These are phyloP conservation scores for Microcebus tavaratra DNA, from an alignment of 2,113 vertebrate genomes.

Conservation along the genomic window DNA sequence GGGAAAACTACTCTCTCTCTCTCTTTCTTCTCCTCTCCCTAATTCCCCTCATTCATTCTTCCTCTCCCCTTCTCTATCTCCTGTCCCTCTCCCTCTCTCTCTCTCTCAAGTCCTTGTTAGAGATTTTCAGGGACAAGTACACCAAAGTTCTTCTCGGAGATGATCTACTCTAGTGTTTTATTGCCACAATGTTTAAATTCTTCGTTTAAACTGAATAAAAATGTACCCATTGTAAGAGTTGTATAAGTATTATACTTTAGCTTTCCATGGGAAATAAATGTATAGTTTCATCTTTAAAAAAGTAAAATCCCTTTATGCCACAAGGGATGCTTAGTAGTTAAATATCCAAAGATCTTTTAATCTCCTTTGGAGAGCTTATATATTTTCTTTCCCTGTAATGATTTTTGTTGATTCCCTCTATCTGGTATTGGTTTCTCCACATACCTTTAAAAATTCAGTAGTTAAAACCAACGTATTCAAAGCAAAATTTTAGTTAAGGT, in stretches of 20 bases:
- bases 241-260: slow-evolving; percentile 36
- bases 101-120: neutral
- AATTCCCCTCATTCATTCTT: too few species aligned
- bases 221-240: neutral
- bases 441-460: slow-evolving; percentile 65
- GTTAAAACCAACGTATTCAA: slow-evolving; percentile 52
- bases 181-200: slow-evolving; percentile 22
- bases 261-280: slow-evolving; percentile 56
- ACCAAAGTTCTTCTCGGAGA: neutral
- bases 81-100: neutral
- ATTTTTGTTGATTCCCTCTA: slow-evolving; percentile 54
- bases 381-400: slow-evolving; percentile 37
- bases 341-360: slow-evolving; percentile 47
- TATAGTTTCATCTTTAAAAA: slow-evolving; percentile 34
- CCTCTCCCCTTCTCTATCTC: too few species aligned
- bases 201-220: slow-evolving; percentile 17
- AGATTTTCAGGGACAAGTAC: neutral
- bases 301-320: neutral
- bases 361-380: slow-evolving; percentile 43
- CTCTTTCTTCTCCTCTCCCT: rapidly evolving
- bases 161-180: neutral
- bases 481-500: slow-evolving; percentile 4
- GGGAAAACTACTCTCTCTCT: neutral
- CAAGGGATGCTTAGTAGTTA: slow-evolving; percentile 39
- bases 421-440: slow-evolving; percentile 50